A percentile compares a stretch with the other conserved stretches of the same genome.
phyloP scores from a whole-genome alignment of 2,888 invertebrate species.

The Melinaea marsaeus region DNA sequence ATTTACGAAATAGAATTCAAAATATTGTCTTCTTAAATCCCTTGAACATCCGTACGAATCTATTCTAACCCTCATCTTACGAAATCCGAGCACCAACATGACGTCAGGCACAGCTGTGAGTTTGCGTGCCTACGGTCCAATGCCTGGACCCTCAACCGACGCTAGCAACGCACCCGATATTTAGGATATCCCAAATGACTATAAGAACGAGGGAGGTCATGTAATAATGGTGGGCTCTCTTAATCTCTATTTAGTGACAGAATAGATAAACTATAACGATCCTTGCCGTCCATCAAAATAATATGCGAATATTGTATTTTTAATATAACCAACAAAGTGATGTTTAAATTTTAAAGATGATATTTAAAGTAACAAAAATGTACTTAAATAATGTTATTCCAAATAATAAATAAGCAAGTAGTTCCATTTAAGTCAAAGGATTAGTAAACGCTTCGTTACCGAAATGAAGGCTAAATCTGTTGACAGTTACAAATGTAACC shows the following conservation, averaged over 20 bases:
- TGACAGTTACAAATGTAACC: slow-evolving; percentile 48
- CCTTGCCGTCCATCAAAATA: slow-evolving; percentile 54
- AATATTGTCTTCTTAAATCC: slow-evolving; percentile 2
- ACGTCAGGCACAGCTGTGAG: slow-evolving; percentile 37
- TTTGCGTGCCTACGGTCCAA: slow-evolving; percentile 22
- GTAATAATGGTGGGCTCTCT: slow-evolving; percentile 36
- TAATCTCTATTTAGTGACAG: slow-evolving; percentile 52
- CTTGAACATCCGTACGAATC: slow-evolving; percentile 8
- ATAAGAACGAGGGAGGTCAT: slow-evolving; percentile 32
- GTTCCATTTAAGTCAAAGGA: slow-evolving; percentile 30
- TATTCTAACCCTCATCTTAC: slow-evolving; percentile 17
- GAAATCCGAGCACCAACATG: slow-evolving; percentile 32
- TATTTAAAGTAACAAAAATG: background rate
- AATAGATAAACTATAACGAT: slow-evolving; percentile 52
- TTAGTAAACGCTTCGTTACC: slow-evolving; percentile 36
- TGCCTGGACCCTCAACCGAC: slow-evolving; percentile 24
- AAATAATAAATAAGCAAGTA: slow-evolving; percentile 20
- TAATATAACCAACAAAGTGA: background rate
- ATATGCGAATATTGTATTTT: background rate
- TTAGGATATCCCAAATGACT: slow-evolving; percentile 12
- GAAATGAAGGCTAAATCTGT: slow-evolving; percentile 37
- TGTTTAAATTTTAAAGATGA: background rate
- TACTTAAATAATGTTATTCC: slow-evolving; percentile 5
- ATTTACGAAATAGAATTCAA: background rate
- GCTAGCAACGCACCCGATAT: slow-evolving; percentile 15